Base-by-base conservation (phyloP, 2,113 vertebrate genomes). In the Ameiurus melas region DNA sequence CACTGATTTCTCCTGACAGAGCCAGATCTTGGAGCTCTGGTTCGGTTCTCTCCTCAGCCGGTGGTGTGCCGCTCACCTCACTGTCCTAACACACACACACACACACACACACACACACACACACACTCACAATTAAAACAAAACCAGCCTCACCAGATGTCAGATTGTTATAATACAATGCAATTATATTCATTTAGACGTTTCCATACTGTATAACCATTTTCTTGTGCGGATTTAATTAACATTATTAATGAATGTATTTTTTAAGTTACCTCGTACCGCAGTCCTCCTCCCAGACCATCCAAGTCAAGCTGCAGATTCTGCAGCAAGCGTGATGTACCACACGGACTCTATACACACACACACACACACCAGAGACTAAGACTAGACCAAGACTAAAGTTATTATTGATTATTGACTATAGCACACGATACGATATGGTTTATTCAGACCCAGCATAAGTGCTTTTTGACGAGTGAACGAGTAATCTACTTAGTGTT, bases 251-350 rank as follows among this genome's bases (percentile, higher is more conserved):
- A 5, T 47, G 0, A 47, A 47, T 64, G n/a, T 7, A 1, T 60
- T 8, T 60, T 53, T 60, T 17, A 2, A 64, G 7, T 68, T 91
- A 98, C 97, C 97, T 99, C 96, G 0, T 96, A 97, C 7, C 95
- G 95, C 9, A 97, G 96, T 89, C 95, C 94, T 57, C 91, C 94
- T 84, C 94, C 96, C 55, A 98, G 94, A 0, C 91, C 90, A 0
- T 95, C 94, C 17, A 97, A 43, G 82, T 98, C 96, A 86, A 98
- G 71, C 51, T 96, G 95, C 71, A 98, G 88, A 33, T 98, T 98
- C 92, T 94, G 96, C 30, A 97, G 88, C 27, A 96, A 92, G 0
- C 92, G 83, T 0, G 93, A 87, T 25, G 95, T 92, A 43, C 92
- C 94, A 1, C 0, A 57, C 20, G 90, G 92, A 90, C 95, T 96